These are phyloP conservation scores for Linurgus olivaceus DNA, from an alignment of 2,797 vertebrate species.

Conservation along the genomic window DNA sequence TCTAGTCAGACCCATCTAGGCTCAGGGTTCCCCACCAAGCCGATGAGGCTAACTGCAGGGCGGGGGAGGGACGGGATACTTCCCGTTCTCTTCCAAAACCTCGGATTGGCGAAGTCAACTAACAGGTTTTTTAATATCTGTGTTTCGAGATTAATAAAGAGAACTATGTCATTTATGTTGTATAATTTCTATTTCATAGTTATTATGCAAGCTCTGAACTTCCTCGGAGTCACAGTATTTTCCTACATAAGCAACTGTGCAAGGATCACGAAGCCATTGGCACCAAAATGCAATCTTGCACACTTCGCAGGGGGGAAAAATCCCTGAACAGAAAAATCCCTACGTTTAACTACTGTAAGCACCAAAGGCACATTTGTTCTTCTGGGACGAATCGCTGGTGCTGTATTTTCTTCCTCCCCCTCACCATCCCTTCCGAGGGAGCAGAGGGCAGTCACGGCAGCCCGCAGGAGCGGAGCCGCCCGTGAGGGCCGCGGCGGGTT, in stretches of 20 bases:
- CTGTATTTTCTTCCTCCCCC: rapidly evolving
- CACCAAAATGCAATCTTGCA: neutral
- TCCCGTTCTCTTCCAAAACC: neutral
- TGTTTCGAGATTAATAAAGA: neutral
- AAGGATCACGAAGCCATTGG: neutral
- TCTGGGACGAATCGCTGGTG: rapidly evolving
- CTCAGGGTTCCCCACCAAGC: neutral
- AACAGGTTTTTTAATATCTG: neutral
- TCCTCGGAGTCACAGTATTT: neutral
- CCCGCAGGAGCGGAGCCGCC: too few relatives aligned
- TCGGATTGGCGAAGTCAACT: neutral
- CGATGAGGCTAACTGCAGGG: rapidly evolving
- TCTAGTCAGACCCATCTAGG: neutral
- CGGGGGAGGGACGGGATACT: rapidly evolving
- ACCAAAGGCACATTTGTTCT: neutral
- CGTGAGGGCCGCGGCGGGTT: too few relatives aligned
- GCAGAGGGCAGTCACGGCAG: neutral
- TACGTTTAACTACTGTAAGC: neutral
- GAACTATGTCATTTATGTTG: neutral
- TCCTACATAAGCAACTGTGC: neutral
- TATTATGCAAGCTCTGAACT: neutral
- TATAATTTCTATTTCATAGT: neutral
- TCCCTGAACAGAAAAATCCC: neutral
- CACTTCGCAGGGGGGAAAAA: rapidly evolving
- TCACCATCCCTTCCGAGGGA: rapidly evolving